Conservation (phyloP, 2,888 invertebrate genomes). For the Agriopis leucophaearia region DNA sequence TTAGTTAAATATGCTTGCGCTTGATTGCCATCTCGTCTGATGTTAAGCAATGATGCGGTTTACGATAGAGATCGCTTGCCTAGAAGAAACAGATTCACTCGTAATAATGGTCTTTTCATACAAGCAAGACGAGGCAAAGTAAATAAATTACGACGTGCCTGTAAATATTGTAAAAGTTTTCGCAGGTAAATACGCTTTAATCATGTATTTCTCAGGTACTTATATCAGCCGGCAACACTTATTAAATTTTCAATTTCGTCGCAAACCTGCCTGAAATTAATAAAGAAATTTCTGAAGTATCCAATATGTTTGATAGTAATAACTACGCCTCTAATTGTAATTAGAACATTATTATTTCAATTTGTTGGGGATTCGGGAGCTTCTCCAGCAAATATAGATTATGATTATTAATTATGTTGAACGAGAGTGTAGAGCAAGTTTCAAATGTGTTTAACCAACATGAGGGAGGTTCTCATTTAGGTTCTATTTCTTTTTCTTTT, state of each 20-base stretch:
- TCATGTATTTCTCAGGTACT: constrained; percentile 41
- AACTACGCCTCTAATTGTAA: constrained; percentile 9
- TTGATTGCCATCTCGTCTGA: too few species aligned
- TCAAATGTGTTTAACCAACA: background rate
- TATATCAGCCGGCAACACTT: constrained; percentile 51
- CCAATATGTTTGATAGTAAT: constrained; percentile 4
- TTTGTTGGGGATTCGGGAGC: constrained; percentile 1
- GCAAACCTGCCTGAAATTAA: constrained; percentile 46
- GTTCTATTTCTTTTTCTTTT: too few species aligned
- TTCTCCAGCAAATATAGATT: background rate
- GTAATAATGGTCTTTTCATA: background rate
- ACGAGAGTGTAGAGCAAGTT: background rate
- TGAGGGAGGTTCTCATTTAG: too few species aligned
- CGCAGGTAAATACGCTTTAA: constrained; percentile 22
- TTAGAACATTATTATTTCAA: constrained; percentile 14
- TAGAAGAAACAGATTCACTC: too few species aligned
- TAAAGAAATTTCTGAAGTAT: constrained; percentile 25
- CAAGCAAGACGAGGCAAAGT: background rate
- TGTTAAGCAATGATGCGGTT: too few species aligned
- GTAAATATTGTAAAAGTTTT: constrained; percentile 9
- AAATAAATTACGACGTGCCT: background rate
- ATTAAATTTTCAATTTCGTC: constrained; percentile 65
- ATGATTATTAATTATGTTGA: background rate
- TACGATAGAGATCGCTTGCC: too few species aligned
- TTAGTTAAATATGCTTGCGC: too few species aligned